Conservation (phyloP, 2,113 vertebrate genomes). For the Leptosomus discolor region DNA sequence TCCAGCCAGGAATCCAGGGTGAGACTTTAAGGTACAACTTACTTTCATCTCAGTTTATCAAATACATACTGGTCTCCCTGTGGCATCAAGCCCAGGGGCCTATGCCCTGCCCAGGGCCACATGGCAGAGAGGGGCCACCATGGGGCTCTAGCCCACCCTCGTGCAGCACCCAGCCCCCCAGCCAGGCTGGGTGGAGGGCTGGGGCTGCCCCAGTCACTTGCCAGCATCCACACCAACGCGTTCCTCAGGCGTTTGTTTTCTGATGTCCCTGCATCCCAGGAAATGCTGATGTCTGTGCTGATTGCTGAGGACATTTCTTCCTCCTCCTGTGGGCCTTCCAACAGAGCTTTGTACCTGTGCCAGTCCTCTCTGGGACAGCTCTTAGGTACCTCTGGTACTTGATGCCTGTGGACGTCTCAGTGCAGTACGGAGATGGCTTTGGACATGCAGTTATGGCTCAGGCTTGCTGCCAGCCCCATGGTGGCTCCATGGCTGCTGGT, state of each 20-base stretch:
- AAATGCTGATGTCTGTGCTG: neutral
- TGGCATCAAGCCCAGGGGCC: neutral
- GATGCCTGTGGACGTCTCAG: neutral
- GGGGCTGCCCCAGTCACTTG: neutral
- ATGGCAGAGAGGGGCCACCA: neutral
- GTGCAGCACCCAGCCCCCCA: neutral
- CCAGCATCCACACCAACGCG: neutral
- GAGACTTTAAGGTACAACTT: neutral
- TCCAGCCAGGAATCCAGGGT: neutral
- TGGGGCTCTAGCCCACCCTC: neutral
- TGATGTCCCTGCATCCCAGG: neutral
- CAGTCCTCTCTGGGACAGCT: neutral
- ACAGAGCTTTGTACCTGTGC: neutral
- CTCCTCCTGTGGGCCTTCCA: neutral
- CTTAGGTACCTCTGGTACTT: neutral
- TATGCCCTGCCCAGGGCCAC: too few species aligned
- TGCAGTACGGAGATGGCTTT: neutral
- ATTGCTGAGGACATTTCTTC: neutral
- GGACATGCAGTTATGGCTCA: neutral
- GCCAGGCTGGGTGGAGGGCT: neutral
- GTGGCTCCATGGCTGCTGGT: neutral
- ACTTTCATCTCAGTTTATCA: neutral
- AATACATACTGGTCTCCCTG: neutral
- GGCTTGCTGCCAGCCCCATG: neutral
- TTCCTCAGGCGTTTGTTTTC: neutral